Conservation (phyloP, 2,797 vertebrate genomes). For the Platalea minor region DNA sequence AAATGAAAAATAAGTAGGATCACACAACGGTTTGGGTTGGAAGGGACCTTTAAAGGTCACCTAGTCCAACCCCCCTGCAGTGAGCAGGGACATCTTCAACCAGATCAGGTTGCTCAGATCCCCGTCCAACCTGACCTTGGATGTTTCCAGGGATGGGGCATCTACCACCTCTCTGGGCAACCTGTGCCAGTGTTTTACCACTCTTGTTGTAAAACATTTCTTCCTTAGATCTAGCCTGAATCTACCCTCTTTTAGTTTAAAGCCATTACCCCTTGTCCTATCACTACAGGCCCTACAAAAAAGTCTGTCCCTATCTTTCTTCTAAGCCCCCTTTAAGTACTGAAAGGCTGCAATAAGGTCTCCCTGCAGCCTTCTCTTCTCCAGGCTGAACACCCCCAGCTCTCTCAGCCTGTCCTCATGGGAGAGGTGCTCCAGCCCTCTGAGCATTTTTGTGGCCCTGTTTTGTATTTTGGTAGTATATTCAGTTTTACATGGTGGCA, state of each 20-base stretch:
- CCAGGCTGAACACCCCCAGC: background rate
- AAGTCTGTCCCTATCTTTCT: background rate
- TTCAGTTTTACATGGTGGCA: background rate
- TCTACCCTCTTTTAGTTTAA: rapidly evolving
- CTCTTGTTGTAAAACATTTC: background rate
- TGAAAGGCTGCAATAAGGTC: background rate
- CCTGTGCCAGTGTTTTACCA: background rate
- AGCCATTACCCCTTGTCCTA: background rate
- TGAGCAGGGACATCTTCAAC: background rate
- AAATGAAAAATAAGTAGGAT: background rate
- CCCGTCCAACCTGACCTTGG: rapidly evolving
- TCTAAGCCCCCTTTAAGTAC: background rate
- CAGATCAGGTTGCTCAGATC: background rate
- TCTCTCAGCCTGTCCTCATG: background rate
- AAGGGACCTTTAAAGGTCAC: background rate
- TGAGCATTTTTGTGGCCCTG: background rate
- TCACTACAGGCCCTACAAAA: background rate
- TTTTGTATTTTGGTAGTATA: background rate
- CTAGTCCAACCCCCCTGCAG: background rate
- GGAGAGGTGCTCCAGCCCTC: background rate
- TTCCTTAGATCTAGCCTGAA: background rate
- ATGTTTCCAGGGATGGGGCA: background rate
- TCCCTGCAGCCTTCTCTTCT: background rate
- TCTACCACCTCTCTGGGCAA: background rate
- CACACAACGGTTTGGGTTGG: background rate